A percentile compares a stretch with the other conserved stretches of the same genome.
Evolutionary conservation across 2,797 vertebrate genomes (phyloP).

Genomic region (Thamnophis elegans): DNA sequence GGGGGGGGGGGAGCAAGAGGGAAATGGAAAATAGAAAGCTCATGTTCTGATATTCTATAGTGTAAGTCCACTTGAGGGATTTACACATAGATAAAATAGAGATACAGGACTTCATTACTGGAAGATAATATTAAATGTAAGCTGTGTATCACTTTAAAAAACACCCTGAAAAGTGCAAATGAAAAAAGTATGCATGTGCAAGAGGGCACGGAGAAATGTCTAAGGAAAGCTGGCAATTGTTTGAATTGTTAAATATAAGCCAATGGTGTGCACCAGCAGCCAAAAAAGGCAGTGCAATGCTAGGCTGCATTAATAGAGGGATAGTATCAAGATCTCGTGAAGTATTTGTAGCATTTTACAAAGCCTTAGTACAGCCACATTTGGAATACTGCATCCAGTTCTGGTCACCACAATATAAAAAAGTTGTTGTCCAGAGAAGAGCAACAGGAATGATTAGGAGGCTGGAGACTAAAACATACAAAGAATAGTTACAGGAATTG

Average conservation of each 20-base stretch:
- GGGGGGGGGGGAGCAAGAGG: not conserved
- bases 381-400: not conserved
- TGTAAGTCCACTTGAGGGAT: too few species aligned
- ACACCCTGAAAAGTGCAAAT: not conserved
- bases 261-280: too few species aligned
- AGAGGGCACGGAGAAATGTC: not conserved
- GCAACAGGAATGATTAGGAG: not conserved
- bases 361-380: not conserved
- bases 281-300: not conserved
- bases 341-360: not conserved
- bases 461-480: not conserved
- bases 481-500: not conserved
- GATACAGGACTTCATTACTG: not conserved
- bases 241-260: not conserved
- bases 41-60: not conserved
- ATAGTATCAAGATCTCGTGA: not conserved
- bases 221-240: not conserved
- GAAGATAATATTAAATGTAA: not conserved
- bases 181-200: not conserved
- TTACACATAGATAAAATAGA: not conserved
- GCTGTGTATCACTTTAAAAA: not conserved
- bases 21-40: not conserved
- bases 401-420: not conserved
- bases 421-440: not conserved
- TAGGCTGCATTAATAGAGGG: not conserved